Evolutionary conservation across 2,888 invertebrate species (phyloP).

Genomic region (Drosophila affinis): DNA sequence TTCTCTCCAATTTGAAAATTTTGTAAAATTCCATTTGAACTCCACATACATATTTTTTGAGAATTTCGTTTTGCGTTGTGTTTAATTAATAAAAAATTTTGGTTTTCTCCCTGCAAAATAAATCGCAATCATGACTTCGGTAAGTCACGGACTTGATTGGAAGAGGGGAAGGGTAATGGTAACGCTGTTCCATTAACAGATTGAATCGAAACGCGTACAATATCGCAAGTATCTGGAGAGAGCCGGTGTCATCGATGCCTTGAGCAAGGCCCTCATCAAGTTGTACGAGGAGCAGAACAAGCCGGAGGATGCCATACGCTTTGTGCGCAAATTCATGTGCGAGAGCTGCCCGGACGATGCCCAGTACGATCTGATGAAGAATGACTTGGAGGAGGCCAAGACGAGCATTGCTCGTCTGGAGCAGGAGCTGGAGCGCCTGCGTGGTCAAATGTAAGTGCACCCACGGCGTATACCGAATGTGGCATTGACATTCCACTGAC

Average conservation of each 20-base stretch:
- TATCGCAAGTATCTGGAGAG: conserved; percentile 83
- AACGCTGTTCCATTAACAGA: conserved; percentile 55
- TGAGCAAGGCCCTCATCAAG: conserved; percentile 83
- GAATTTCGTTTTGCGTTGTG: conserved; percentile 42
- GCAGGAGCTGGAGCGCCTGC: conserved; percentile 80
- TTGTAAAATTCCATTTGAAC: conserved; percentile 18
- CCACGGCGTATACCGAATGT: neutral
- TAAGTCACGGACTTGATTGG: conserved; percentile 48
- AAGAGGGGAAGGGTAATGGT: too few relatives aligned
- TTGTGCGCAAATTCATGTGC: conserved; percentile 83
- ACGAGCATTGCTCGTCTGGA: conserved; percentile 78
- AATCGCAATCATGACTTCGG: conserved; percentile 78
- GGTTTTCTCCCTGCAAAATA: conserved; percentile 20
- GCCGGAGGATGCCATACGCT: conserved; percentile 83
- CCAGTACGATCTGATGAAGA: conserved; percentile 80
- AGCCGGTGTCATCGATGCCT: conserved; percentile 83
- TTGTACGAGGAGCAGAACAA: conserved; percentile 83
- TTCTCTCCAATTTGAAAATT: conserved; percentile 60
- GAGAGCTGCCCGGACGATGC: conserved; percentile 83
- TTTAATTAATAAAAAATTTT: conserved; percentile 34
- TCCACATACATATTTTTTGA: neutral
- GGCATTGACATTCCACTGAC: neutral
- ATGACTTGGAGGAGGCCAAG: conserved; percentile 80
- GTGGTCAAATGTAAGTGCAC: conserved; percentile 80
- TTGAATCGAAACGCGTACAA: conserved; percentile 83